Evolutionary conservation across 2,113 vertebrate species (phyloP), one percentile per base, ranked within the genome.

Genomic region (Melospiza georgiana): DNA sequence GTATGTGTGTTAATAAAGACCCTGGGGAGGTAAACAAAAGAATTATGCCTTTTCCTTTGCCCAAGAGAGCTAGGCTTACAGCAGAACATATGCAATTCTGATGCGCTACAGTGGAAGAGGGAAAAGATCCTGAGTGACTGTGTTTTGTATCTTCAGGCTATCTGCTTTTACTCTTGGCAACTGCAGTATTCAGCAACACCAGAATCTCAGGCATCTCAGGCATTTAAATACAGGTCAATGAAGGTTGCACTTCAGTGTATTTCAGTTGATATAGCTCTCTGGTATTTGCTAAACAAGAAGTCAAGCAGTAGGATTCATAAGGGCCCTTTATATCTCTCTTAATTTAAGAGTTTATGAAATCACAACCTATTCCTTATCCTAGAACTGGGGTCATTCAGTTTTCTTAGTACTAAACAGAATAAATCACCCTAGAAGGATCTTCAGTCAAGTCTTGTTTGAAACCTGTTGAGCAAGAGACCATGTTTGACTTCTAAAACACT

Each of bases 21-120:
- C 63, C 84, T 51, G 23, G 81, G 89, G 94, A 97, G 46, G 79
- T 92, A 97, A 96, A 97, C 92, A 94, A 84, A 96, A 84, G n/a
- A 90, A 87, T 83, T 65, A 73, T 73, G 67, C 58, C 15, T 71
- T 89, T 81, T 73, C 77, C 66, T 94, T 87, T 81, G 49, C 89
- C 63, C 95, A 74, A 28, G 89, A 95, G 94, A 94, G 43, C 10
- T 25, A 76, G n/a, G 28, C 6, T 94, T 87, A 63, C 58, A 73
- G 89, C 63, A 79, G 82, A 95, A 74, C 51, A 41, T 94, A 91
- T 93, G 74, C 68, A 94, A 55, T 79, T 93, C 58, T 77, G 63
- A 87, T 88, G 58, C 0, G 0, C 74, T 59, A 44, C 39, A 55
- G 55, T 54, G 37, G 46, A 68, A 89, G 69, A 87, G n/a, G 58